Evolutionary conservation across 2,888 invertebrate species (phyloP), one percentile per base, ranked within the genome.

Genomic region (Neuroscelio doddi): DNA sequence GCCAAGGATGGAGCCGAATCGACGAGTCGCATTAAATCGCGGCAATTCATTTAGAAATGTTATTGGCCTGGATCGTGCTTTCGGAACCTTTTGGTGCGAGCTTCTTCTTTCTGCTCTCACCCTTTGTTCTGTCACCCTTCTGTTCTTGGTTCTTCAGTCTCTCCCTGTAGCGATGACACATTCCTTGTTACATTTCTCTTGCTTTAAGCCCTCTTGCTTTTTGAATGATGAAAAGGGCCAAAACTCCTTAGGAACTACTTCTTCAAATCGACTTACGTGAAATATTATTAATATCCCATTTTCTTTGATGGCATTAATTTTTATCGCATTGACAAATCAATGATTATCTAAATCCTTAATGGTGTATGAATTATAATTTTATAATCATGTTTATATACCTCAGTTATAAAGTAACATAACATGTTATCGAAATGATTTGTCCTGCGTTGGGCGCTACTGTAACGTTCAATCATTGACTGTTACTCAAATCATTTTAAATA

Each of bases 121-220:
- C 57, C 50, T 69, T 65, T 63, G 56, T 63, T 53, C 64, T 44
- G 51, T 21, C 56, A 45, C 52, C 62, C 62, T 57, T 61, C 45
- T 61, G 57, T 58, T 68, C 55, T 64, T 21, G 44, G 50, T n/a
- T n/a, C n/a, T n/a, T n/a, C 52, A 45, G 16, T 17, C 5, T 47
- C 17, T 42, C 47, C 64, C 47, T 49, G 42, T 41, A 32, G 17
- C 62, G 61, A 62, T 57, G 66, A 66, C 66, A 66, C 62, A 62
- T 66, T 66, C 66, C 66, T 66, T 58, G 62, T 66, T 62, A 62
- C 66, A 52, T 62, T 62, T 66, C 62, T 62, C 57, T 42, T 30
- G 65, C 63, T 57, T 32, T 32, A 38, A 57, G 64, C 57, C 56
- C 62, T 63, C 45, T 46, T 41, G 62, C 59, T 51, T 57, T 66